Percentiles rank a stretch among this genome's conserved stretches.
These are phyloP conservation scores for Platanista minor DNA, from an alignment of 2,113 vertebrate genomes.

Conservation along the genomic window DNA sequence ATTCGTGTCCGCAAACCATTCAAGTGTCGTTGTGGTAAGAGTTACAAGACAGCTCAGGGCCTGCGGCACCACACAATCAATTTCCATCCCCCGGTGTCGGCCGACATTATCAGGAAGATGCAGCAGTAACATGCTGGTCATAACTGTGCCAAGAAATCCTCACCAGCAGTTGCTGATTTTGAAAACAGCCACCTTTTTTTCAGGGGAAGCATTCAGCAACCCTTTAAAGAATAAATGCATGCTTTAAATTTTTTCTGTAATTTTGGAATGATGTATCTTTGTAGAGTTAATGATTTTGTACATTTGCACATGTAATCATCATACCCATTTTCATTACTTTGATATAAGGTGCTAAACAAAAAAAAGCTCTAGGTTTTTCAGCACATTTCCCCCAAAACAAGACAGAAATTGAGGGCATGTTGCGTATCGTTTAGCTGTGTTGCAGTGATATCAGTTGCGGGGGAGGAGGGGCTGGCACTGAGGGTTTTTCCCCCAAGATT, in stretches of 20 bases:
- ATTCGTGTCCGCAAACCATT: slow-evolving; percentile 97
- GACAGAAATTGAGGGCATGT: slow-evolving; percentile 47
- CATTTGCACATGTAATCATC: slow-evolving; percentile 96
- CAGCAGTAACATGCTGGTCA: slow-evolving; percentile 91
- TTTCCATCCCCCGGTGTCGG: slow-evolving; percentile 95
- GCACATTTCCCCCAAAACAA: slow-evolving; percentile 78
- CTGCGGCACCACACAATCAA: slow-evolving; percentile 99
- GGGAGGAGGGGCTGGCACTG: slow-evolving; percentile 73
- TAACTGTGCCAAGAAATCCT: slow-evolving; percentile 87
- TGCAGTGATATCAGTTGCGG: slow-evolving; percentile 58
- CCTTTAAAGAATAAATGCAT: slow-evolving; percentile 88
- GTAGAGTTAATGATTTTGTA: slow-evolving; percentile 94
- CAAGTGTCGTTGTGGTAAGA: slow-evolving; percentile 98
- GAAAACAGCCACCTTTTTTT: slow-evolving; percentile 88
- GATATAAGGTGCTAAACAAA: slow-evolving; percentile 86
- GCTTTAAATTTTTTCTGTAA: slow-evolving; percentile 89
- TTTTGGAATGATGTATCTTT: slow-evolving; percentile 90
- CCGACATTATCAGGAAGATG: slow-evolving; percentile 97
- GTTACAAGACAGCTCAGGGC: slow-evolving; percentile 99
- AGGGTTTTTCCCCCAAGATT: slow-evolving; percentile 63
- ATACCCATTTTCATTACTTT: slow-evolving; percentile 88
- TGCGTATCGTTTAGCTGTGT: slow-evolving; percentile 68
- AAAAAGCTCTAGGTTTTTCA: slow-evolving; percentile 82
- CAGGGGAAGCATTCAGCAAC: slow-evolving; percentile 86
- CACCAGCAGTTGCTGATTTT: slow-evolving; percentile 92